A percentile compares a stretch with the other conserved stretches of the same genome.
Conservation (phyloP, 1,140 invertebrate species). For the Drosophila yakuba region DNA sequence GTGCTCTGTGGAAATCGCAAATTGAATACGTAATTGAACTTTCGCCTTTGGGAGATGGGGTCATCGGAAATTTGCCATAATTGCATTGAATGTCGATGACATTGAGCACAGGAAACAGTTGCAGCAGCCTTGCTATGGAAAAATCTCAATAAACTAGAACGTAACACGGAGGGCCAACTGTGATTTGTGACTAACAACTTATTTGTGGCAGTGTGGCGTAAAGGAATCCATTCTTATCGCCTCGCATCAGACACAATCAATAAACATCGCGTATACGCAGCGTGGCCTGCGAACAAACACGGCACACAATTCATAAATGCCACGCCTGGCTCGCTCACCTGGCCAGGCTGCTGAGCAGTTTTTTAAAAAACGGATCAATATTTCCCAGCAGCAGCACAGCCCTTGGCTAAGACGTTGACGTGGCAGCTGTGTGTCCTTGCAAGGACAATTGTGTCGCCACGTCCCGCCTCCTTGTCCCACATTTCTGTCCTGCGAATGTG, state of each 20-base stretch:
- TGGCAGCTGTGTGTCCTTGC: slow-evolving; percentile 75
- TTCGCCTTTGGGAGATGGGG: slow-evolving; percentile 45
- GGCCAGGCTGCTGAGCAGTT: slow-evolving; percentile 31
- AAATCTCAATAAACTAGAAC: neutral
- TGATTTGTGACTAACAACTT: slow-evolving; percentile 3
- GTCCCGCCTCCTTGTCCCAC: slow-evolving; percentile 25
- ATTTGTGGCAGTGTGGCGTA: neutral
- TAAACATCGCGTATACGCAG: slow-evolving; percentile 73
- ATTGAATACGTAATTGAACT: slow-evolving; percentile 82
- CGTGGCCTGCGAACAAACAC: slow-evolving; percentile 21
- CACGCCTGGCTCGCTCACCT: slow-evolving; percentile 44
- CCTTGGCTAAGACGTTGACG: slow-evolving; percentile 69
- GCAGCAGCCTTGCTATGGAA: slow-evolving; percentile 18
- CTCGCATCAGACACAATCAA: slow-evolving; percentile 55
- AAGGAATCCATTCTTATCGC: slow-evolving; percentile 9
- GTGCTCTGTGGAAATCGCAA: slow-evolving; percentile 69
- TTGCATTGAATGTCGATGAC: slow-evolving; percentile 72
- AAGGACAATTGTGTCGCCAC: slow-evolving; percentile 68
- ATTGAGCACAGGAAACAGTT: slow-evolving; percentile 74
- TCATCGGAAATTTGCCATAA: slow-evolving; percentile 74
- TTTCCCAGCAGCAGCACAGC: slow-evolving; percentile 45
- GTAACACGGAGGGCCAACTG: slow-evolving; percentile 3
- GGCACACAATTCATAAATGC: slow-evolving; percentile 67
- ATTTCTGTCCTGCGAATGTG: slow-evolving; percentile 33
- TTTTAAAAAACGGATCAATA: slow-evolving; percentile 64